Conservation (phyloP, 1,140 invertebrate species). For the Augochlora pura region DNA sequence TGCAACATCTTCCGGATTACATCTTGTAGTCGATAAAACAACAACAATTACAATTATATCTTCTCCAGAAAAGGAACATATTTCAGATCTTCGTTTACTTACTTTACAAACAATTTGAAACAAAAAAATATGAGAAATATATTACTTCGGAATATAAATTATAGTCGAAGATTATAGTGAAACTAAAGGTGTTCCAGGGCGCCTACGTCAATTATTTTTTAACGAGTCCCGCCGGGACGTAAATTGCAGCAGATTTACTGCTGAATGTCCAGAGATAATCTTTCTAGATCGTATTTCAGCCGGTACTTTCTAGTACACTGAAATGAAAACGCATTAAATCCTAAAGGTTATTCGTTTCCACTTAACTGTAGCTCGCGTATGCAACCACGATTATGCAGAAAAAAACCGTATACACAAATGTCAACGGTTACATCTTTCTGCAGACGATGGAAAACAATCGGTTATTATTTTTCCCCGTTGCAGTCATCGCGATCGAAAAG, state of each 20-base stretch:
- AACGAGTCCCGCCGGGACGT: neutral
- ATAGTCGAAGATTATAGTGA: too few relatives aligned
- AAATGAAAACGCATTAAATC: slow-evolving; percentile 12
- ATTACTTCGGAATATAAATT: too few relatives aligned
- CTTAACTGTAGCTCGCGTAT: neutral
- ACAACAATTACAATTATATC: neutral
- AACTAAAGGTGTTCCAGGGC: too few relatives aligned
- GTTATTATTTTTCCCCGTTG: too few relatives aligned
- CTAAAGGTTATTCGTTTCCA: neutral
- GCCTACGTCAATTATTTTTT: neutral
- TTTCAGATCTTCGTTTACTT: too few relatives aligned
- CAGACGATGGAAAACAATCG: neutral
- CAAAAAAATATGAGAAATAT: too few relatives aligned
- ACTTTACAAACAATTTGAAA: too few relatives aligned
- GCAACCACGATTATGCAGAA: neutral
- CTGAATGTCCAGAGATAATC: neutral
- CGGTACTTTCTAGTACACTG: neutral
- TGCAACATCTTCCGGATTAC: neutral
- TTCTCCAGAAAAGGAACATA: too few relatives aligned
- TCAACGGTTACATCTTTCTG: neutral
- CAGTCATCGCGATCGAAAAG: too few relatives aligned
- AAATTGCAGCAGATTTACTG: neutral
- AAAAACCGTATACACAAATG: neutral
- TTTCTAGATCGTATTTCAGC: slow-evolving; percentile 3
- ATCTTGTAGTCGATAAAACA: neutral